Conservation (phyloP, 1,140 invertebrate genomes). For the Trypoxylus dichotomus region DNA sequence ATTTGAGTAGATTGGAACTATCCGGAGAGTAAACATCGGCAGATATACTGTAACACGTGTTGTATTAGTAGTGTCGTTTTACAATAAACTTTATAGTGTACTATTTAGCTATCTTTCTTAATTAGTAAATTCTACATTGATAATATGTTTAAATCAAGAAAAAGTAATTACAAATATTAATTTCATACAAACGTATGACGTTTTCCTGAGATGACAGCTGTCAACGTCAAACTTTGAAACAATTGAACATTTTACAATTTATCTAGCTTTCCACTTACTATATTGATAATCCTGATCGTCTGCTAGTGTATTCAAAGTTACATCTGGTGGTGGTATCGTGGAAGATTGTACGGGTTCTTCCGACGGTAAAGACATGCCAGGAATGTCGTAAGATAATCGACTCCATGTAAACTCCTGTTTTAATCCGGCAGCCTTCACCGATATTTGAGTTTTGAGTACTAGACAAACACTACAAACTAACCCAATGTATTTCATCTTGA, state of each 20-base stretch:
- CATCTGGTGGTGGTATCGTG: neutral
- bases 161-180: too few relatives aligned
- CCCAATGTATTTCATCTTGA: neutral
- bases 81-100: too few relatives aligned
- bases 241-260: too few relatives aligned
- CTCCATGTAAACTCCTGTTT: slow-evolving; percentile 49
- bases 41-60: too few relatives aligned
- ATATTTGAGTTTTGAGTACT: neutral
- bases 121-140: too few relatives aligned
- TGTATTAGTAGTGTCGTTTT: too few relatives aligned
- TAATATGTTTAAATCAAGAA: too few relatives aligned
- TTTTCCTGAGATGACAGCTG: neutral
- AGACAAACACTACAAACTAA: neutral
- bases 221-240: neutral
- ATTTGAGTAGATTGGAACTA: too few relatives aligned
- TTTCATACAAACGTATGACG: too few relatives aligned
- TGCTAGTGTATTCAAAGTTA: neutral
- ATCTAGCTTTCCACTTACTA: too few relatives aligned
- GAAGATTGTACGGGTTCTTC: neutral
- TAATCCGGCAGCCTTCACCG: neutral
- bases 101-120: too few relatives aligned
- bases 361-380: neutral
- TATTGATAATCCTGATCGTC: neutral
- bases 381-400: slow-evolving; percentile 41
- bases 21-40: too few relatives aligned